Evolutionary conservation across 2,797 vertebrate genomes (phyloP).

Genomic region (Podargus strigoides): DNA sequence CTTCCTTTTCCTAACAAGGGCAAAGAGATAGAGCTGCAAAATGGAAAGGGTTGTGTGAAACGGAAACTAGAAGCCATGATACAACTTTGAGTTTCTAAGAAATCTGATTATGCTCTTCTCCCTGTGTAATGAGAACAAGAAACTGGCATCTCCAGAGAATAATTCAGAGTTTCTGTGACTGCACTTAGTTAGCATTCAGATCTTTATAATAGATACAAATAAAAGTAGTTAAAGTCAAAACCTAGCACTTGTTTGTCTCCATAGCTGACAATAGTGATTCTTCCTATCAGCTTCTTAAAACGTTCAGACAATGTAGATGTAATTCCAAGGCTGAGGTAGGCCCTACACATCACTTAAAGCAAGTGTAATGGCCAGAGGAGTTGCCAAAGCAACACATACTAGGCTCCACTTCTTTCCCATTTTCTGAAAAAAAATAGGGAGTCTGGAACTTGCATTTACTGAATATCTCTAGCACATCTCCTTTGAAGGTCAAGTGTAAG

Average conservation of each 20-base stretch:
- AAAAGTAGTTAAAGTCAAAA: neutral
- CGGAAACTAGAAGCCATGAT: neutral
- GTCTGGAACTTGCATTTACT: neutral
- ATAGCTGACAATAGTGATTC: neutral
- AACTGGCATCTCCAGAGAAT: neutral
- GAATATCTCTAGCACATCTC: neutral
- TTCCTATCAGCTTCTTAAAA: neutral
- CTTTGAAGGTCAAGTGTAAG: neutral
- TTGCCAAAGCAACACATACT: neutral
- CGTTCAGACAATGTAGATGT: accelerated
- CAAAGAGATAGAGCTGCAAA: neutral
- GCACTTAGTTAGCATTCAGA: neutral
- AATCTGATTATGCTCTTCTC: neutral
- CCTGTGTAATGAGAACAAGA: neutral
- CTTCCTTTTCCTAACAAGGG: neutral
- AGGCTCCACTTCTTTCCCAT: neutral
- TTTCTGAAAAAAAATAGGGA: neutral
- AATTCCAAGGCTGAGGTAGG: neutral
- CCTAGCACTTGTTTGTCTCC: neutral
- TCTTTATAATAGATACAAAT: neutral
- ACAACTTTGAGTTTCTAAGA: neutral
- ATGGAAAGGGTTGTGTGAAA: no score
- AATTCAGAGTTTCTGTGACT: neutral
- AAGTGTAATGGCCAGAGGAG: neutral
- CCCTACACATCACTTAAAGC: neutral